Evolutionary conservation across 2,888 invertebrate species (phyloP), one percentile per base, ranked within the genome.

Genomic region (Agapostemon virescens): DNA sequence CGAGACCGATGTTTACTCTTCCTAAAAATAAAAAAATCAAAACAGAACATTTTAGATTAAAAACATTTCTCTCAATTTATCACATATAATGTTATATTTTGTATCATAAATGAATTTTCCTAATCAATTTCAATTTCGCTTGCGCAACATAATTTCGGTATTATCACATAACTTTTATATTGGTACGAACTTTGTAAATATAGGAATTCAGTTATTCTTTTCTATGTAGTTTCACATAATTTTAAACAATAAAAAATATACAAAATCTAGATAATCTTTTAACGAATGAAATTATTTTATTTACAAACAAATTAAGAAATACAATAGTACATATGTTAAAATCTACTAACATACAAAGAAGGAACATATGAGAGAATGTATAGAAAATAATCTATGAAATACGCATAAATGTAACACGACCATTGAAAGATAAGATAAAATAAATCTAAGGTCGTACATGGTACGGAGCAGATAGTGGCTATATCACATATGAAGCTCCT

Each of bases 1-100:
- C 90, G 90, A 36, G 92, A 92, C n/a, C 93, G 91, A 86, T 93
- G 93, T 82, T 93, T 93, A 89, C 91, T 93, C 87, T 93, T 93
- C 83, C 93, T 93, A 89, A 77, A 91, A 91, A 87, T 72, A 80
- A 80, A 61, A 63, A 15, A 82, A 82, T 45, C 45, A 52, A 15
- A 52, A 33, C 61, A 26, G 20, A 40, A 74, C 36, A 42, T 52
- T n/a, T 63, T 36, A 5, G 36, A 38, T 58, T 61, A 58, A 52
- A 13, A 45, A 0, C 15, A n/a, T 11, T n/a, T 58, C 30, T 3
- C 30, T 33, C 17, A 13, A 36, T 63, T 63, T 36, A 63, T 63
- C 9, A 63, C 33, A 36, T 61, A 33, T 36, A 63, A 63, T n/a
- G 33, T 33, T 55, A 11, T 61, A 30, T 61, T 30, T 33, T 9